These are phyloP conservation scores for Sphaerophoria taeniata DNA, from an alignment of 2,888 invertebrate genomes.

Conservation along the genomic window DNA sequence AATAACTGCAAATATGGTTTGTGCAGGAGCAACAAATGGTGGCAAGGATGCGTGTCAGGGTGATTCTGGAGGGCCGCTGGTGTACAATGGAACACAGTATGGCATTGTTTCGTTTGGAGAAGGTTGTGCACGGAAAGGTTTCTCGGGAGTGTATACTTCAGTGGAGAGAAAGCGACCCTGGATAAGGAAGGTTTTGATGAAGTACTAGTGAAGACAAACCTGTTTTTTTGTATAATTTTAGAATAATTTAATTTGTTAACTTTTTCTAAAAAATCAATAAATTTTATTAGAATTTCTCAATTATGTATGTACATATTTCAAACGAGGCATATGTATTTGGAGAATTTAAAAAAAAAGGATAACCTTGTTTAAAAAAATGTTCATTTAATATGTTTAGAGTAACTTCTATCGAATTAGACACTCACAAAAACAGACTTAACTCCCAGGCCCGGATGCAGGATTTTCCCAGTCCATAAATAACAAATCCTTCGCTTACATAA, in stretches of 20 bases:
- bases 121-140: neutral
- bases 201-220: neutral
- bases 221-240: neutral
- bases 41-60: constrained; percentile 84
- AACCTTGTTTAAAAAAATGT: too few species aligned
- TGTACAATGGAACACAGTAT: constrained; percentile 77
- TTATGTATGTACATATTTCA: too few species aligned
- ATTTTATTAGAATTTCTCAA: too few species aligned
- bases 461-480: too few species aligned
- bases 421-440: too few species aligned
- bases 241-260: neutral
- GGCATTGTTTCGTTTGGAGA: constrained; percentile 84
- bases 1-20: constrained; percentile 10
- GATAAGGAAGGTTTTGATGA: neutral
- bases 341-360: too few species aligned
- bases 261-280: too few species aligned
- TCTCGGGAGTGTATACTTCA: neutral
- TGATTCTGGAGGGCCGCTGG: constrained; percentile 81
- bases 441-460: too few species aligned
- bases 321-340: too few species aligned
- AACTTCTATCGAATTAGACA: too few species aligned
- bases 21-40: constrained; percentile 80
- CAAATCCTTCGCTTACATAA: too few species aligned
- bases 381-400: too few species aligned
- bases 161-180: neutral